Conservation (phyloP, 2,797 vertebrate species). For the Sphenodon punctatus region DNA sequence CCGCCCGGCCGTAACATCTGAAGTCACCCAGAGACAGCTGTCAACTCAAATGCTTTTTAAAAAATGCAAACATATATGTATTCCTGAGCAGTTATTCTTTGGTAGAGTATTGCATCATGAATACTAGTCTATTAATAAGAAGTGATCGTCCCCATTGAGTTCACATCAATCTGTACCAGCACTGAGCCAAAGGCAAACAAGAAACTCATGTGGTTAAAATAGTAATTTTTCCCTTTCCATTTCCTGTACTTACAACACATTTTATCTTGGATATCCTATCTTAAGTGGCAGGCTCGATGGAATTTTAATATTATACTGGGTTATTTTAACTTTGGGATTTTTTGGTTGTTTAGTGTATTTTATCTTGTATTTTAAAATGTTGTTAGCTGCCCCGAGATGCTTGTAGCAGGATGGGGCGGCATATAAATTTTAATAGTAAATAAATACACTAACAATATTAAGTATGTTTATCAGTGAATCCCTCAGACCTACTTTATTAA, state of each 20-base stretch:
- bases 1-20: too few species aligned
- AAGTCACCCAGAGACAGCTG: too few species aligned
- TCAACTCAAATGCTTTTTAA: not conserved
- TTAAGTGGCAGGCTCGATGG: too few species aligned
- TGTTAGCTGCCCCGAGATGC: too few species aligned
- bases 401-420: too few species aligned
- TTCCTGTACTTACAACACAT: not conserved
- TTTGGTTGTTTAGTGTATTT: too few species aligned
- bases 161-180: slow-evolving; percentile 1
- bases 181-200: not conserved
- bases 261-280: too few species aligned
- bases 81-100: not conserved
- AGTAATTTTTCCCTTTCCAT: slow-evolving; percentile 14
- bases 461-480: not conserved
- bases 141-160: not conserved
- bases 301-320: too few species aligned
- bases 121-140: not conserved
- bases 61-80: not conserved
- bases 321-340: too few species aligned
- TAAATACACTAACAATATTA: too few species aligned
- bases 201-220: not conserved
- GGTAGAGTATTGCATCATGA: not conserved
- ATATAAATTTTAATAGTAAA: too few species aligned
- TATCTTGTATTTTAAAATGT: too few species aligned
- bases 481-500: not conserved